Evolutionary conservation across 2,113 vertebrate genomes (phyloP), one percentile per base, ranked within the genome.

Genomic region (Corydoras maculifer): DNA sequence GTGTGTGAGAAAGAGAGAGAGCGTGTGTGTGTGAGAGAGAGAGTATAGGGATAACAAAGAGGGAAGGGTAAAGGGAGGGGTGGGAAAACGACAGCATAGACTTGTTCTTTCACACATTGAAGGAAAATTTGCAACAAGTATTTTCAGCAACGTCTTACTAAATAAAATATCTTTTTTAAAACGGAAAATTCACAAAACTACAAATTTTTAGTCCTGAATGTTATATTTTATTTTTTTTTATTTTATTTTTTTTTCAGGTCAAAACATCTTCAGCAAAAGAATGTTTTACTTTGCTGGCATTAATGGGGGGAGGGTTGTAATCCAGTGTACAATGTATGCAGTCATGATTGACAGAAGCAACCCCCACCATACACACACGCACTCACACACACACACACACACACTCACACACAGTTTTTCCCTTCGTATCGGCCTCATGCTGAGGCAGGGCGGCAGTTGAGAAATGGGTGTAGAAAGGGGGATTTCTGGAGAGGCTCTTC

Each of bases 281-380:
- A 29, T 35, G 74, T 49, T 75, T 72, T 63, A 58, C 64, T 86
- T 85, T 82, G 78, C 77, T 80, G 75, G 51, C 69, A 31, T 71
- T 57, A 72, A 18, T 75, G 49, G 53, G 50, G 57, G 60, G 51
- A 65, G 74, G 4, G 74, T 62, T 53, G 69, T 85, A 86, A 84
- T 85, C 82, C 84, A 74, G 70, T 75, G 72, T 81, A 84, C 82
- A 87, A 85, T 88, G 82, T 79, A 76, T 75, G 86, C 80, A 81
- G 81, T 69, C 80, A 82, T 86, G 86, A 86, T 80, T 80, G 84
- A 78, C 84, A 79, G 78, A 55, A 77, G 80, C 77, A 78, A 63
- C 65, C 15, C 32, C 55, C 58, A 48, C 69, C 69, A 75, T 53
- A 14, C 64, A 25, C 8, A 43, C 72, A 49, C 14, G 4, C 31